Base-by-base conservation (phyloP, 2,797 vertebrate species). In the Smutsia gigantea region DNA sequence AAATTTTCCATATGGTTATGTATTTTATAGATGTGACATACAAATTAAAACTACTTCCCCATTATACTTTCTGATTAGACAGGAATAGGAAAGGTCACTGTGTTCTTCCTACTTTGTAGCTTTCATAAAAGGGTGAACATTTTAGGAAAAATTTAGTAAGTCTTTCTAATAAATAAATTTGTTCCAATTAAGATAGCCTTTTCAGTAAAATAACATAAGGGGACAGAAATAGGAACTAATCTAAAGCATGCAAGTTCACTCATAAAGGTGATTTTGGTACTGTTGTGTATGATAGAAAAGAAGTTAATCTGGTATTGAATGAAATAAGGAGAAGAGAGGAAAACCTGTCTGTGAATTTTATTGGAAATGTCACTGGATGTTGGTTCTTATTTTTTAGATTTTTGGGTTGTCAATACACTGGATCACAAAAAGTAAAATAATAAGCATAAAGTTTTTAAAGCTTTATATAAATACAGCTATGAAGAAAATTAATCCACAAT, bases 191-290 rank as follows among this genome's bases (percentile, higher is more conserved):
- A 93, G 4, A 39, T 46, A 34, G 1, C 6, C 27, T 2, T 72
- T 90, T 92, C 39, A 77, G 31, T 92, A 93, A 77, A 92, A 79
- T n/a, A 93, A 55, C 0, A 34, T 77, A 84, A 94, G 17, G 18
- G n/a, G 13, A 87, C 4, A 92, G 61, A 97, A 94, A 61, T 5
- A 68, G 14, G 55, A 66, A 29, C 42, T 81, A 25, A 85, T 78
- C 0, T 66, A 93, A 94, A 75, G 21, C 53, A 72, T 81, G 9
- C 29, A 95, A 89, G 84, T 94, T 96, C 51, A 90, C 55, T 88
- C 42, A 29, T 69, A 88, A 87, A 75, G 92, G 1, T 81, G 31
- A 72, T 95, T 57, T 82, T 17, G 25, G 55, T 69, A 37, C 1
- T 90, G 14, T 21, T 75, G 6, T n/a, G 63, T 84, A 11, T 81